Evolutionary conservation across 1,140 invertebrate species (phyloP).

Genomic region (Physella acuta): DNA sequence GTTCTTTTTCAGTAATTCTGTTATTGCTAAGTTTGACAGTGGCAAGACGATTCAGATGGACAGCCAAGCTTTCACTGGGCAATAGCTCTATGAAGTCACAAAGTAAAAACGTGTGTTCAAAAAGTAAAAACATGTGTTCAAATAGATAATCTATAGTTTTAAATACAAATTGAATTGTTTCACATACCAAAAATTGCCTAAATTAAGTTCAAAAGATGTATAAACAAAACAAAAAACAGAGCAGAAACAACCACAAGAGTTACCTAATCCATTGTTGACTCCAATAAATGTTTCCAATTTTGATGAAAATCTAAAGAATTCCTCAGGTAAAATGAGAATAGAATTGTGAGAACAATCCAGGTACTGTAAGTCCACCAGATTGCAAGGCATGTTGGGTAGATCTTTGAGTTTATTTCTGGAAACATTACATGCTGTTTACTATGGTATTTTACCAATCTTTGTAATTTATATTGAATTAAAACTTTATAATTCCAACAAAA

Average conservation of each 20-base stretch:
- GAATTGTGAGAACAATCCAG: constrained; percentile 42
- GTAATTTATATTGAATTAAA: too few species aligned
- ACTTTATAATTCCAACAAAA: too few species aligned
- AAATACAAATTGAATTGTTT: not conserved
- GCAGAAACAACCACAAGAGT: too few species aligned
- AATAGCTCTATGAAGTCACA: constrained; percentile 34
- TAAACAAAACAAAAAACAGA: too few species aligned
- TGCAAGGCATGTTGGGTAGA: constrained; percentile 25
- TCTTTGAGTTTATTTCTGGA: constrained; percentile 21
- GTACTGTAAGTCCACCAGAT: constrained; percentile 31
- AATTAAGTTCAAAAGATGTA: too few species aligned
- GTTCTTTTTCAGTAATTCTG: constrained; percentile 40
- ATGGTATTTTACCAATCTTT: too few species aligned
- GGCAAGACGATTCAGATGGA: constrained; percentile 29
- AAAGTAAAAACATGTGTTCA: not conserved
- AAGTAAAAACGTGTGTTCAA: not conserved
- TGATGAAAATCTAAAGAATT: constrained; percentile 33
- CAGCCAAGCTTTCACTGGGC: constrained; percentile 38
- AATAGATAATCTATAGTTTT: not conserved
- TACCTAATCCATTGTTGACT: constrained; percentile 42
- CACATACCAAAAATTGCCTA: not conserved
- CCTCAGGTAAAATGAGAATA: constrained; percentile 36
- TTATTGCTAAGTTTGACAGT: constrained; percentile 43
- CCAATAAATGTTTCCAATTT: constrained; percentile 39
- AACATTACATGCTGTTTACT: too few species aligned